phyloP scores from a whole-genome alignment of 2,888 invertebrate species.

The Apocheima hispidaria region DNA sequence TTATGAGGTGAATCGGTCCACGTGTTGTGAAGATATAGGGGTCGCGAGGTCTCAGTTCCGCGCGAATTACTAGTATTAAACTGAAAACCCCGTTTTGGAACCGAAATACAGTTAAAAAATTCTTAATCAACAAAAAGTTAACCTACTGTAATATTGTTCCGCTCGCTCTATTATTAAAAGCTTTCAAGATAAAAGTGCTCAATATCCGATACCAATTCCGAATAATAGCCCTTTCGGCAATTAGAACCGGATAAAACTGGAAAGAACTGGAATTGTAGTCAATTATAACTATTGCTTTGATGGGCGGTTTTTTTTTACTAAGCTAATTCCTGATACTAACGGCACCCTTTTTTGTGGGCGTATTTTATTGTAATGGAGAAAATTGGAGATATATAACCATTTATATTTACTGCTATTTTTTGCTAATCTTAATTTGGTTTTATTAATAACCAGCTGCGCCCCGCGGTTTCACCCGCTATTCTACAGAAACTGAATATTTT shows the following conservation, averaged over 20 bases:
- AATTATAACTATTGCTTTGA: slow-evolving; percentile 39
- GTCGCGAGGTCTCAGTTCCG: too few relatives aligned
- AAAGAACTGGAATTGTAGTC: slow-evolving; percentile 35
- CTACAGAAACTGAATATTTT: too few relatives aligned
- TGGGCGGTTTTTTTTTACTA: slow-evolving; percentile 37
- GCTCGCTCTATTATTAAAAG: slow-evolving; percentile 36
- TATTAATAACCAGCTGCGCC: not conserved
- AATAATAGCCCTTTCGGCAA: slow-evolving; percentile 39
- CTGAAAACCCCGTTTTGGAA: too few relatives aligned
- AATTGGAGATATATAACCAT: slow-evolving; percentile 15
- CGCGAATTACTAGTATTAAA: too few relatives aligned
- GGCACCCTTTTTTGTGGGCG: slow-evolving; percentile 24
- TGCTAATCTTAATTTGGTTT: not conserved
- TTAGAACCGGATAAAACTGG: slow-evolving; percentile 38
- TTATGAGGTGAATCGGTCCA: too few relatives aligned
- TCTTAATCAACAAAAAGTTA: not conserved
- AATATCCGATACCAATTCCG: slow-evolving; percentile 42
- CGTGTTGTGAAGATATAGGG: too few relatives aligned
- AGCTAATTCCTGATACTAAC: slow-evolving; percentile 32
- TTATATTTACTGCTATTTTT: not conserved
- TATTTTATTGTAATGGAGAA: slow-evolving; percentile 17
- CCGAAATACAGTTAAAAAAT: too few relatives aligned
- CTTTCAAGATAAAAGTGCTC: slow-evolving; percentile 40
- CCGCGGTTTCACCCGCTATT: too few relatives aligned
- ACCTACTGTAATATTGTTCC: slow-evolving; percentile 15